These are phyloP conservation scores for Chiloscyllium plagiosum DNA, from an alignment of 2,113 vertebrate species.

Conservation along the genomic window DNA sequence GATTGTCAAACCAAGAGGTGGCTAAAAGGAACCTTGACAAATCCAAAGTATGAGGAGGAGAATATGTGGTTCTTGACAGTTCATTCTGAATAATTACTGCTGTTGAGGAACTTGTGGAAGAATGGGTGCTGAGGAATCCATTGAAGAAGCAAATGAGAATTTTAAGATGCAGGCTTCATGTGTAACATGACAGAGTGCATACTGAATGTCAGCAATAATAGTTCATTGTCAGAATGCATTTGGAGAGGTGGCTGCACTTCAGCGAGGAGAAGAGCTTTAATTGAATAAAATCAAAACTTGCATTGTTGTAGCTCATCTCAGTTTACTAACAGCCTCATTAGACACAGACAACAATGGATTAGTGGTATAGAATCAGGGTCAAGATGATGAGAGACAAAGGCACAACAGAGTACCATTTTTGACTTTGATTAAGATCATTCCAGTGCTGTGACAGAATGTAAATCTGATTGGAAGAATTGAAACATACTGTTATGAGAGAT, in stretches of 20 bases:
- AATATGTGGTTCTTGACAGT: background rate
- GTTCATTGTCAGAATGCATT: background rate
- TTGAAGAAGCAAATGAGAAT: background rate
- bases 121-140: background rate
- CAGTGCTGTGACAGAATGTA: no score
- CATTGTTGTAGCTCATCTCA: background rate
- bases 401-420: no score
- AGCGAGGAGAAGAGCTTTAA: background rate
- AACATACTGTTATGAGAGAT: background rate
- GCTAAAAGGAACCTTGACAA: background rate
- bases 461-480: background rate
- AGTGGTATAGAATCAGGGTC: background rate
- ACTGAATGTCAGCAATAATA: background rate
- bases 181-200: background rate
- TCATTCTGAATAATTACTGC: background rate
- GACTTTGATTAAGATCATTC: no score
- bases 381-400: background rate
- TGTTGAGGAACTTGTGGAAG: background rate
- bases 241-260: background rate
- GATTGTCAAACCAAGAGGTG: background rate
- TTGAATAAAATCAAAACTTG: background rate
- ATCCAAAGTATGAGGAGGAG: background rate
- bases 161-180: background rate
- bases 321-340: background rate
- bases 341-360: background rate